Conservation (phyloP, 2,888 invertebrate genomes). For the Trissonchulus sp. region DNA sequence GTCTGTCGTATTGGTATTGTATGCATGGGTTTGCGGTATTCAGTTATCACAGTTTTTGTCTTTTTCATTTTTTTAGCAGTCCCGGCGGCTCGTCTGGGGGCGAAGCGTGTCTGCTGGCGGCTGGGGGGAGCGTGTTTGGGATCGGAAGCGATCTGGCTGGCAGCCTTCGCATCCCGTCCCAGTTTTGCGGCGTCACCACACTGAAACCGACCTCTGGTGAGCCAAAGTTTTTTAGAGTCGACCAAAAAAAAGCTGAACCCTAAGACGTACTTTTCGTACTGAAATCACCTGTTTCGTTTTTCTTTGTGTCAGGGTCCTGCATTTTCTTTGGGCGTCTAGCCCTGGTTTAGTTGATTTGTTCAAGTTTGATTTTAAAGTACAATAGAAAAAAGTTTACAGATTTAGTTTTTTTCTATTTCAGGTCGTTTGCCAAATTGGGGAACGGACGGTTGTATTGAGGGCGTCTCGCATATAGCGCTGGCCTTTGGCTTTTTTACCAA, state of each 20-base stretch:
- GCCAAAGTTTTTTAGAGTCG: neutral
- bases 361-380: no score
- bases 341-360: no score
- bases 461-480: constrained; percentile 42
- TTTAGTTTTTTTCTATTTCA: neutral
- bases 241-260: neutral
- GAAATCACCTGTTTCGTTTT: no score
- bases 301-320: no score
- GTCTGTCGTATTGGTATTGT: no score
- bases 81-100: constrained; percentile 58
- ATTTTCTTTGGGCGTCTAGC: no score
- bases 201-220: constrained; percentile 54
- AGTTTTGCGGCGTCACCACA: constrained; percentile 55
- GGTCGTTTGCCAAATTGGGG: constrained; percentile 7
- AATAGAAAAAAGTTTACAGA: no score
- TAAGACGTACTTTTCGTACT: no score
- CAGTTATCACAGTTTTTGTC: no score
- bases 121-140: constrained; percentile 55
- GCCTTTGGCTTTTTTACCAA: constrained; percentile 46
- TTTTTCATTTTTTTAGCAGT: constrained; percentile 35
- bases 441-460: constrained; percentile 45
- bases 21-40: no score
- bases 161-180: constrained; percentile 56
- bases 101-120: constrained; percentile 55
- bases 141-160: constrained; percentile 57